Evolutionary conservation across 2,113 vertebrate genomes (phyloP), one percentile per base, ranked within the genome.

Genomic region (Aegotheles bennettii): DNA sequence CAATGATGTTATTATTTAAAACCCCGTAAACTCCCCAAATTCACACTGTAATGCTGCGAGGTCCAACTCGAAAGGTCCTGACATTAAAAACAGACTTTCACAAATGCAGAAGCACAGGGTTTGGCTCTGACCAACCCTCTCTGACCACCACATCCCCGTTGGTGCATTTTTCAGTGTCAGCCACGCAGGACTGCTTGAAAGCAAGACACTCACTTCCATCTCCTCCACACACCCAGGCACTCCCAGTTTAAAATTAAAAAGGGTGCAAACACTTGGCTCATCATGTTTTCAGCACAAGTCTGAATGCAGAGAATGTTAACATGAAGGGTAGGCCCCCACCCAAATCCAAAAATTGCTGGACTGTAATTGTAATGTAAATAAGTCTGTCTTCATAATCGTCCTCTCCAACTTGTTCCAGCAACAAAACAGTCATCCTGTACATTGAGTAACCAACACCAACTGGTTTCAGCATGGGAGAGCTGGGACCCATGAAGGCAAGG

Each of bases 271-370:
- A 68, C 83, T 90, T 89, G 90, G 95, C 93, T 94, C 96, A 86
- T 84, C 73, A 20, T 85, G 84, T 68, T 94, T 95, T 33, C 73
- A 74, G 74, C 86, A 89, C 53, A 57, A 92, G 89, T 53, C 59
- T 87, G 94, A 92, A 85, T 38, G 79, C 2, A 5, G 89, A 67
- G 84, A 96, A 93, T 67, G 89, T 77, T 94, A 91, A 87, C 50
- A 47, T 8, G 51, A 64, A 54, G 4, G 87, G 87, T 13, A 50
- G 63, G 91, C 94, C 94, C 87, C 91, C 93, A 84, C 90, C 84
- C 93, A 94, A 89, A 96, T 79, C 88, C 93, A 94, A 69, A 96
- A 89, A 96, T 84, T 86, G 92, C 93, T 67, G 90, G 88, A 93
- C 70, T 92, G 63, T 85, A 93, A 93, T 92, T 94, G 92, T 91